These are phyloP conservation scores for Neodiprion virginianus DNA, from an alignment of 1,140 invertebrate species.

Conservation along the genomic window DNA sequence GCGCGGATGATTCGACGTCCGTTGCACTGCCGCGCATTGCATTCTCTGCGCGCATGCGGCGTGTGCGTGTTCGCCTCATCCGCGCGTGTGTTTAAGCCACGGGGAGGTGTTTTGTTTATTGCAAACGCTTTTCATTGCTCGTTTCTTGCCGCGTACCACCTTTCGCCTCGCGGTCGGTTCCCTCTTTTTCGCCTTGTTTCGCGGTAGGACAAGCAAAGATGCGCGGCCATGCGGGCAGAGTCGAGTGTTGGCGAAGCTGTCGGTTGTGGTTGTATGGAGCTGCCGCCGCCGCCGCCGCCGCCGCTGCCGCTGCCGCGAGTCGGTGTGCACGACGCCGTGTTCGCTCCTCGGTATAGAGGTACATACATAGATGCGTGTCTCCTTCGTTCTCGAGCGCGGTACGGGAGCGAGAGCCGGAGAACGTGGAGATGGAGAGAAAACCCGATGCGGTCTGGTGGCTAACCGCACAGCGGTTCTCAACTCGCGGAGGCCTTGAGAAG, in stretches of 20 bases:
- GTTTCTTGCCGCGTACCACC: not conserved
- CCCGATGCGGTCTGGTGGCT: constrained; percentile 54
- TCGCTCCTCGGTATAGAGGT: constrained; percentile 36
- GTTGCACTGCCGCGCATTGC: no score
- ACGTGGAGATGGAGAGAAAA: constrained; percentile 24
- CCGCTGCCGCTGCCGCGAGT: constrained; percentile 58
- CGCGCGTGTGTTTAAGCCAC: not conserved
- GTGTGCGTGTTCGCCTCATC: no score
- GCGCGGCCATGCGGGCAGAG: constrained; percentile 19
- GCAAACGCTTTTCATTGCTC: constrained; percentile 4
- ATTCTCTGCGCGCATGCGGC: no score
- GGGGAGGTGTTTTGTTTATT: not conserved
- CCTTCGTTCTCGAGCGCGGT: constrained; percentile 38
- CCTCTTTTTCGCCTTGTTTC: constrained; percentile 47
- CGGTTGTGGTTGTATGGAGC: constrained; percentile 57
- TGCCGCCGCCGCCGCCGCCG: constrained; percentile 35
- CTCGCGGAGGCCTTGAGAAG: constrained; percentile 43
- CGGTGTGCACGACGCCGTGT: constrained; percentile 37
- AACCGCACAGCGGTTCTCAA: constrained; percentile 60
- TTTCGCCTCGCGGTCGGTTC: not conserved
- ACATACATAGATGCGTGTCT: constrained; percentile 46
- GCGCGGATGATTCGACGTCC: no score
- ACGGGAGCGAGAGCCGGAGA: not conserved
- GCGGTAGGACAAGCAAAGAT: constrained; percentile 27
- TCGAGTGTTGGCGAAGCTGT: constrained; percentile 60